Conservation (phyloP, 2,888 invertebrate species). For the Allygus modestus region DNA sequence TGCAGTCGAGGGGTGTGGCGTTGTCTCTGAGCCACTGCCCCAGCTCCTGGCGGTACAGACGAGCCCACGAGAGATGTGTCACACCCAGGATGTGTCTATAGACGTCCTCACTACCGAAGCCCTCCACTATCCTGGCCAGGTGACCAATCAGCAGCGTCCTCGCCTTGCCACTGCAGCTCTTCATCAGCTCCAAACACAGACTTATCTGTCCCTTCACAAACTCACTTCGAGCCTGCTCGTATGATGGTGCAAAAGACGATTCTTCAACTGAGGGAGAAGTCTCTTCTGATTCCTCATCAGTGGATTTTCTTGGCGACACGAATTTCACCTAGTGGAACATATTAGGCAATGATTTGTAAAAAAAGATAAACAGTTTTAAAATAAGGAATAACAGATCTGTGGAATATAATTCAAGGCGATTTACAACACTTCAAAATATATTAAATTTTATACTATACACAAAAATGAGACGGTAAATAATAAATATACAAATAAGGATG, state of each 20-base stretch:
- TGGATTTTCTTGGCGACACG: constrained; percentile 38
- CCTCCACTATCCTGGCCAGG: constrained; percentile 8
- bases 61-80: constrained; percentile 32
- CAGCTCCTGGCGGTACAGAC: constrained; percentile 57
- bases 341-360: too few species aligned
- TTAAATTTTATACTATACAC: too few species aligned
- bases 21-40: constrained; percentile 77
- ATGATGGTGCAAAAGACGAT: constrained; percentile 3
- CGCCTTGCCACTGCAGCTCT: not conserved
- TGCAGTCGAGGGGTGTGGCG: constrained; percentile 74
- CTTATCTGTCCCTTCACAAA: constrained; percentile 16
- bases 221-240: not conserved
- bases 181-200: constrained; percentile 13
- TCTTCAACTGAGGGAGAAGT: not conserved
- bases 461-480: too few species aligned
- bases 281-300: not conserved
- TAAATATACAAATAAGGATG: too few species aligned
- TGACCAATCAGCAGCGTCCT: not conserved
- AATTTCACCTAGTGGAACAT: constrained; percentile 33
- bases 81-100: constrained; percentile 22
- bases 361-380: too few species aligned
- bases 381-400: too few species aligned
- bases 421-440: too few species aligned
- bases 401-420: too few species aligned
- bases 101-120: not conserved